Evolutionary conservation across 53 echinoderm and acorn worm species (phyloP).

Genomic region (Pentamera pediparva): DNA sequence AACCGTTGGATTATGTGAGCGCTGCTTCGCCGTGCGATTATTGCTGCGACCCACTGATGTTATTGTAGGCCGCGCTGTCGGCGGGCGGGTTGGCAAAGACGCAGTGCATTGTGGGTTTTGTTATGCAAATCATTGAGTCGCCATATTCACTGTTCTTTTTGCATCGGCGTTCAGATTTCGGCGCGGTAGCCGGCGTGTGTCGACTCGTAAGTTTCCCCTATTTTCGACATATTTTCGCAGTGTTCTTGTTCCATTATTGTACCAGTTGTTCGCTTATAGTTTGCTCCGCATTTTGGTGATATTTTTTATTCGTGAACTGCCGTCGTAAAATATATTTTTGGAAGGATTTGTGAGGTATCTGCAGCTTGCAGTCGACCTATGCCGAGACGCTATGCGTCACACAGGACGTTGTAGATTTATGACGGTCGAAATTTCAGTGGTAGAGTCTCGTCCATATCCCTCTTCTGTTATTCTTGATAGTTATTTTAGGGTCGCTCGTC

Average conservation of each 20-base stretch:
- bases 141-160: conserved; percentile 14
- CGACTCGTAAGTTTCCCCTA: conserved; percentile 48
- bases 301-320: neutral
- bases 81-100: conserved; percentile 30
- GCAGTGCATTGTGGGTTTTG: conserved; percentile 39
- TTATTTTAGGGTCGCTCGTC: no score
- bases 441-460: no score
- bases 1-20: conserved; percentile 27
- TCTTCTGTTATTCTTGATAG: no score
- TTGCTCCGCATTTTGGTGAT: neutral
- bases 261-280: conserved; percentile 4
- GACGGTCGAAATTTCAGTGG: no score
- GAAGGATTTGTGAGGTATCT: conserved; percentile 10
- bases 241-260: neutral
- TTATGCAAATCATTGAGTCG: conserved; percentile 40
- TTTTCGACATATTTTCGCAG: neutral
- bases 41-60: no score
- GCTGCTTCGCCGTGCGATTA: no score
- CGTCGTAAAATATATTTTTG: neutral
- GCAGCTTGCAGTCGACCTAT: conserved; percentile 34
- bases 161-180: conserved; percentile 36
- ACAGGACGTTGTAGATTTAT: conserved; percentile 30
- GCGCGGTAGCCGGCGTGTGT: conserved; percentile 66
- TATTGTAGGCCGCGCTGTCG: conserved; percentile 17
- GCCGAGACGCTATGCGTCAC: conserved; percentile 40